Evolutionary conservation across 2,797 vertebrate genomes (phyloP), one percentile per base, ranked within the genome.

Genomic region (Sarcophilus harrisii): DNA sequence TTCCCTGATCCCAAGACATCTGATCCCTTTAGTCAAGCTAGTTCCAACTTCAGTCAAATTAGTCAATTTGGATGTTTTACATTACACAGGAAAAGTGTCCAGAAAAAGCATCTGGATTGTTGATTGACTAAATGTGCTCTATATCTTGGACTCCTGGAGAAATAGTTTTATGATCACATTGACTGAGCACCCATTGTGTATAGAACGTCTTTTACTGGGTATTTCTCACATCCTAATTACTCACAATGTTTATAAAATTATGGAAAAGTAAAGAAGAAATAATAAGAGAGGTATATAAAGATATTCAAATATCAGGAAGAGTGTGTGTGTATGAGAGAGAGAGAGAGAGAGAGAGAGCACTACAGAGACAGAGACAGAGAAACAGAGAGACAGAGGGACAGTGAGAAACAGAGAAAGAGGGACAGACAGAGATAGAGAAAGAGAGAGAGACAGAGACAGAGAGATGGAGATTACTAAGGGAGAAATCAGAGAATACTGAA

Each of bases 31-130:
- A 54, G 45, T 59, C 16, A 94, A 91, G 57, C 1, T 38, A 81
- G 62, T 27, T n/a, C 89, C 94, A 93, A 93, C n/a, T 24, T 8
- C 52, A 94, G 90, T 95, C 45, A 96, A 91, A 93, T 90, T 58
- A 94, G 0, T 49, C 32, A 60, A n/a, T 52, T 27, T 18, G 38
- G 9, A 45, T 87, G 73, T 87, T 27, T 87, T 87, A 45, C 13
- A 27, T 49, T 13, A 87, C 73, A 87, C 11, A 49, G 38, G 38
- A 45, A 27, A 87, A 87, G 45, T 87, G 38, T 38, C 38, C 73
- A 45, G 38, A 87, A 45, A 4, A 3, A 49, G 27, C 73, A 27
- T 8, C 9, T 87, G 45, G 21, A 9, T 49, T 49, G 24, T 87
- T 87, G 73, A 87, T 27, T 49, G 38, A 87, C 24, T 87, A 87